Base-by-base conservation (phyloP, 2,113 vertebrate genomes). In the Dendropsophus ebraccatus region DNA sequence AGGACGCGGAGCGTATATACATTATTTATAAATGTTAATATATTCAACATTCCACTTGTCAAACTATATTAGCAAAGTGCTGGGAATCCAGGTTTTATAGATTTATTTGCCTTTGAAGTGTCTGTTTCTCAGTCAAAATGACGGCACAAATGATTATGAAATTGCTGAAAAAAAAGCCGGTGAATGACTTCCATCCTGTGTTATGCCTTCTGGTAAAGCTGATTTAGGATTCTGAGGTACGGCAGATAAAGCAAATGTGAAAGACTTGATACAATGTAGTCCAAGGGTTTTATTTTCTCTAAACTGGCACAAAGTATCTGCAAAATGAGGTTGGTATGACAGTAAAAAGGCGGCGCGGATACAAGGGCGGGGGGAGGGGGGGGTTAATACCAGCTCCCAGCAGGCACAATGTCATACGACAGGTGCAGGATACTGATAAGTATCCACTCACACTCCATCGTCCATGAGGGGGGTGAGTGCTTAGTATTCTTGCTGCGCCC, bases 81-180 rank as follows among this genome's bases (percentile, higher is more conserved):
- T 32, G 54, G 54, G 54, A 45, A 60, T 80, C 54, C 77, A 45
- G 56, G 56, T 80, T 80, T 80, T 80, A 80, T 41, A 32, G 77
- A 80, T 60, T 58, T 25, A 80, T 80, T 80, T 62, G 56, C 77
- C 77, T 92, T 89, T 72, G 4, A 52, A 83, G 25, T 84, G 88
- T 88, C 75, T 85, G 30, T 85, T 7, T 35, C 83, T 87, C 81
- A 86, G 87, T 80, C 21, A 89, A 88, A 69, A 32, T 60, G 10
- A 56, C 12, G 30, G 32, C 23, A 17, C 19, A n/a, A 41, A 37
- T 60, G 52, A 58, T 79, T 79, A 79, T 79, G 32, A 37, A 54
- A 70, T 70, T 37, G 32, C 77, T 2, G 74, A 30, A 52, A 41
- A 35, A 50, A 37, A 49, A 8, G 19, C 12, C 2, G 1, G 16